Conservation (phyloP, 2,113 vertebrate species). For the Triplophysa siluroides region DNA sequence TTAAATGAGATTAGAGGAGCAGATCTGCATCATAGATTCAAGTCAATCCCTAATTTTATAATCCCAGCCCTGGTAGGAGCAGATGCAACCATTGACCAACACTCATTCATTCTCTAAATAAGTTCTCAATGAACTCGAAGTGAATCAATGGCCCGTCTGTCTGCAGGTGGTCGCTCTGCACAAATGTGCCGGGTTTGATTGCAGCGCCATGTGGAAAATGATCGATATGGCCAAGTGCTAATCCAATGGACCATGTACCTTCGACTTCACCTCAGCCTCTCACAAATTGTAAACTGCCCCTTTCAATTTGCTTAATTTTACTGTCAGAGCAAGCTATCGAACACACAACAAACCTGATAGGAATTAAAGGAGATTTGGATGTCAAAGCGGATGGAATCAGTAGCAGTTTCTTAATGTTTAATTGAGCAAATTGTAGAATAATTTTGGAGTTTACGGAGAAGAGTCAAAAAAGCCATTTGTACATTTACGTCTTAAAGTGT, state of each 20-base stretch:
- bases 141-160: constrained; percentile 45
- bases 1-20: constrained; percentile 50
- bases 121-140: constrained; percentile 55
- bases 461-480: too few species aligned
- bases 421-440: neutral
- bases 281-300: constrained; percentile 18
- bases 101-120: constrained; percentile 56
- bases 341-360: constrained; percentile 12
- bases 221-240: constrained; percentile 50
- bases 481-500: too few species aligned
- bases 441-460: neutral
- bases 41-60: constrained; percentile 50
- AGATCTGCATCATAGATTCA: constrained; percentile 41
- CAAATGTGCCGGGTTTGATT: constrained; percentile 45
- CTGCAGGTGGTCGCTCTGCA: constrained; percentile 42
- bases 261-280: constrained; percentile 19
- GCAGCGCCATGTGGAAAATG: constrained; percentile 12
- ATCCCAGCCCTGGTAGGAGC: constrained; percentile 33
- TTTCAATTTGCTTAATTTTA: constrained; percentile 21
- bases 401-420: neutral
- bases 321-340: constrained; percentile 40
- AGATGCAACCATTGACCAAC: constrained; percentile 47
- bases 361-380: constrained; percentile 18
- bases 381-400: neutral
- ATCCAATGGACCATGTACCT: constrained; percentile 34